Evolutionary conservation across 37 sponge, comb jelly and placozoan genomes (phyloP).

Genomic region (Agelas oroides): DNA sequence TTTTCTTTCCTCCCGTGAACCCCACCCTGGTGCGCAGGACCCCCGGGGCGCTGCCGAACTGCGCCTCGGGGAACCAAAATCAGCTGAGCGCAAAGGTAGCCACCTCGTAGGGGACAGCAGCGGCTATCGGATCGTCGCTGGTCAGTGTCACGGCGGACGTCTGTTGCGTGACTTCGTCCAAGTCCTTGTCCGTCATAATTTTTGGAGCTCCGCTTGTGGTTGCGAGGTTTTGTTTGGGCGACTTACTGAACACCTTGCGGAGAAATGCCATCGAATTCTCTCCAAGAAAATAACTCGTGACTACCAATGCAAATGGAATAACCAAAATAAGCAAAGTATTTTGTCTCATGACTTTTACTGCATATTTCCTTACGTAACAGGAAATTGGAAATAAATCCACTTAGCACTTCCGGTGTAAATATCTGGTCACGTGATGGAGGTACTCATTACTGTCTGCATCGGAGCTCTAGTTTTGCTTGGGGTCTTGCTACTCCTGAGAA

Average conservation of each 20-base stretch:
- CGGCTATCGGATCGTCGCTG: conserved; percentile 6
- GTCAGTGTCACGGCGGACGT: conserved; percentile 10
- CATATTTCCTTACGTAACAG: too few relatives aligned
- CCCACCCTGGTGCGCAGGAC: conserved; percentile 93
- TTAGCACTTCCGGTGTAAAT: too few relatives aligned
- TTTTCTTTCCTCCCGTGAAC: conserved; percentile 94
- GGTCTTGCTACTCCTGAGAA: too few relatives aligned
- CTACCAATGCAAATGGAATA: too few relatives aligned
- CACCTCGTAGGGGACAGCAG: conserved; percentile 52
- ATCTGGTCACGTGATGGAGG: too few relatives aligned
- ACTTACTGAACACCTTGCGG: neutral
- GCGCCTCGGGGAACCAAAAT: conserved; percentile 99
- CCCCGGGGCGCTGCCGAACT: conserved; percentile 94
- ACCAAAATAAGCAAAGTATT: neutral
- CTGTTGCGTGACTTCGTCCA: neutral
- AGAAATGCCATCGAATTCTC: conserved; percentile 25
- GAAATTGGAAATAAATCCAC: too few relatives aligned
- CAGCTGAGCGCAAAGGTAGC: conserved; percentile 98
- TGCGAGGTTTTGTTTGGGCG: neutral
- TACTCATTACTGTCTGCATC: too few relatives aligned
- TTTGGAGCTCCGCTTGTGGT: neutral
- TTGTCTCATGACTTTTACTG: neutral
- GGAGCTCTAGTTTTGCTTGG: too few relatives aligned
- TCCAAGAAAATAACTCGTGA: neutral
- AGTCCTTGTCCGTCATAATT: neutral